Evolutionary conservation across 1,140 invertebrate genomes (phyloP), one percentile per base, ranked within the genome.

Genomic region (Goniozus legneri): DNA sequence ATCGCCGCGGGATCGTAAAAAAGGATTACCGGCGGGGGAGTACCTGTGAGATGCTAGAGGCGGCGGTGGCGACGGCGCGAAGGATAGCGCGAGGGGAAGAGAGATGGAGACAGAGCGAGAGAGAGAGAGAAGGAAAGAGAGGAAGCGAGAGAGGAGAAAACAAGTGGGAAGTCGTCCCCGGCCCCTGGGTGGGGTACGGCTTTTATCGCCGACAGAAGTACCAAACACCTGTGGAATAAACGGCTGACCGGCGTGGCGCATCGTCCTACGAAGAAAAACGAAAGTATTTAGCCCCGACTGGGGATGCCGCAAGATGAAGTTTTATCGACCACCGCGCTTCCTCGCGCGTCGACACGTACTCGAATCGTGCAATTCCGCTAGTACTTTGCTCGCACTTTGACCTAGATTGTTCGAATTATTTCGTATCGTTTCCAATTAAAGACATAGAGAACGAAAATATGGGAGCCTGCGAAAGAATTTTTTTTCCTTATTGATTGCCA

Each of bases 151-250:
- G 7, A 18, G 22, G 37, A 20, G 21, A 39, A 39, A 24, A 24
- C 12, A 14, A 48, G 34, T 8, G 38, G 33, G 37, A 48, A 34
- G 40, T 22, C 35, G 19, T 46, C 42, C n/a, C n/a, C n/a, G n/a
- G n/a, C n/a, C n/a, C n/a, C 60, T 58, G 57, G 52, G 53, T 59
- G 69, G 69, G 67, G 63, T 69, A 56, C 49, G 34, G 70, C 67
- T 71, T 75, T 73, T 71, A 71, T 73, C 71, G 71, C 68, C 73
- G 65, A 74, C 70, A 69, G 70, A 72, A 75, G 71, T 73, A 69
- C 69, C 73, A 75, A 73, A 75, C 73, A 75, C 73, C 73, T 75
- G 73, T 74, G 70, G 73, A 75, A 70, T 75, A 71, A n/a, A 71
- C 69, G 64, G 68, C 67, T 60, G 43, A 41, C 38, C 63, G 64